phyloP scores from a whole-genome alignment of 1,140 invertebrate genomes.

The Lutraria rhynchaena region DNA sequence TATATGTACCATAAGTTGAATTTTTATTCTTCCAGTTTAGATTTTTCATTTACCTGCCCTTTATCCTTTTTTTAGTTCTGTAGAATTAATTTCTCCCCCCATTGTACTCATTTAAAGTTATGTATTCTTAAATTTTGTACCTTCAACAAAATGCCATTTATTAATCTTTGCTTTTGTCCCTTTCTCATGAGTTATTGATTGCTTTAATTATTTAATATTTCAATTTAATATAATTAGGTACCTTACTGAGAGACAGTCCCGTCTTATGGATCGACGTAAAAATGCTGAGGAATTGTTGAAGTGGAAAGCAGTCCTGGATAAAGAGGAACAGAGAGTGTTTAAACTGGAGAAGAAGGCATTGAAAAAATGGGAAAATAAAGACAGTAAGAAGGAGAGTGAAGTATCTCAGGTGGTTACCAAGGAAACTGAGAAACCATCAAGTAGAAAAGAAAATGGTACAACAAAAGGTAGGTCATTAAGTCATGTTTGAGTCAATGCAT shows the following conservation, averaged over 20 bases:
- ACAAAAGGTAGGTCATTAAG: slow-evolving; percentile 43
- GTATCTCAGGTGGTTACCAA: slow-evolving; percentile 1
- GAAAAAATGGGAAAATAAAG: slow-evolving; percentile 53
- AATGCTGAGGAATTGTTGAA: slow-evolving; percentile 80
- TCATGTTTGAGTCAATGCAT: not conserved
- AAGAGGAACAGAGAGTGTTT: slow-evolving; percentile 79
- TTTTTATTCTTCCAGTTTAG: too few relatives aligned
- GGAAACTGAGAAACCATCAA: slow-evolving; percentile 32
- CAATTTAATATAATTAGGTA: slow-evolving; percentile 75
- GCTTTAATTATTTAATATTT: too few relatives aligned
- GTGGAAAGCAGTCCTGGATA: slow-evolving; percentile 81
- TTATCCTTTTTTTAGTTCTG: too few relatives aligned
- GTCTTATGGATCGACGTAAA: slow-evolving; percentile 77
- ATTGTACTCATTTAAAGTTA: too few relatives aligned
- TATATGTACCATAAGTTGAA: too few relatives aligned
- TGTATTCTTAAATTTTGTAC: too few relatives aligned
- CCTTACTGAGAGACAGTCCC: slow-evolving; percentile 79
- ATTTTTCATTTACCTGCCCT: too few relatives aligned
- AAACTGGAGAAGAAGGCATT: slow-evolving; percentile 79
- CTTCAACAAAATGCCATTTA: too few relatives aligned
- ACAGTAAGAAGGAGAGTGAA: slow-evolving; percentile 43
- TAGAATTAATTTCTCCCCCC: too few relatives aligned
- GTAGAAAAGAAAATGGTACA: slow-evolving; percentile 46
- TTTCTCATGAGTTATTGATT: too few relatives aligned
- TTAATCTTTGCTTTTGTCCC: too few relatives aligned